Base-by-base conservation (phyloP, 2,797 vertebrate genomes). In the Pampus argenteus region DNA sequence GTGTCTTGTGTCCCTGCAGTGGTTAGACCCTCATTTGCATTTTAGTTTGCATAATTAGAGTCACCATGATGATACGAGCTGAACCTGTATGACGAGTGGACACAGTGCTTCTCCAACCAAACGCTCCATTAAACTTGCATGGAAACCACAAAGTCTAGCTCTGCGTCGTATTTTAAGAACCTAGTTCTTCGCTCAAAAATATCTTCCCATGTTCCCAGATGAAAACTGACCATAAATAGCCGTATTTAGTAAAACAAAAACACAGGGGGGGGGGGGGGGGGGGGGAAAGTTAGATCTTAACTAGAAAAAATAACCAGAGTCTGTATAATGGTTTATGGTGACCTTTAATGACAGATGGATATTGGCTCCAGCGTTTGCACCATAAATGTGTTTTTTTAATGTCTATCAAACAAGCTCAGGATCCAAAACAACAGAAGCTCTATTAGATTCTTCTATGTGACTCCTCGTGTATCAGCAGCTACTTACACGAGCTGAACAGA, bases 31-130 rank as follows among this genome's bases (percentile, higher is more conserved):
- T 47, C 20, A 61, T 89, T 90, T 89, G 64, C 81, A 85, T 85
- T 1, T 45, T 0, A 56, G 6, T 92, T 89, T 88, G 81, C 84
- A 83, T 85, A 52, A 81, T 50, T 9, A 65, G 9, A 23, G 44
- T 22, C 56, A 45, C n/a, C 3, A 9, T 38, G 25, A 38, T 26
- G 63, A 38, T 45, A 76, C 7, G 58, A 67, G 58, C 23, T 58
- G 13, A 47, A 81, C 55, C n/a, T 65, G 55, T 36, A 9, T 40
- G 20, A 65, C 0, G 3, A 64, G 56, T 3, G 13, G 31, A 26
- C 49, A 17, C 48, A 47, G 50, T 9, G 17, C 3, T 25, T 48
- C 49, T 23, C 25, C 29, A 51, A 15, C 6, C 36, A 26, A 31
- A 26, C 22, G 31, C n/a, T 47, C 3, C 3, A 38, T 2, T 3